Conservation (phyloP, 1,140 invertebrate genomes). For the Bombus consobrinus region DNA sequence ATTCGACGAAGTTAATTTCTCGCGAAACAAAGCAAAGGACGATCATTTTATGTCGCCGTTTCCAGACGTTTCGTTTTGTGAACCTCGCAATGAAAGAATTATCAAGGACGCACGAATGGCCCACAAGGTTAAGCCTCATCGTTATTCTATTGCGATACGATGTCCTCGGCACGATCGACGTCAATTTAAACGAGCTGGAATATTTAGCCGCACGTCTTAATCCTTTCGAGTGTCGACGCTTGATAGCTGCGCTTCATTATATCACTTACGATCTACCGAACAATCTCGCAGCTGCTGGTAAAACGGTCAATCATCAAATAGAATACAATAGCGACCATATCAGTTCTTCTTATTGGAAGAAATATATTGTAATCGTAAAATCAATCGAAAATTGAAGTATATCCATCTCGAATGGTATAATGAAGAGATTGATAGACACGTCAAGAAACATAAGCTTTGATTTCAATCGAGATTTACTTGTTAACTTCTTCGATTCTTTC, state of each 20-base stretch:
- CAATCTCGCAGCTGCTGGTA: constrained; percentile 80
- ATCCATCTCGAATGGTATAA: not conserved
- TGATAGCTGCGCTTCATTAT: constrained; percentile 84
- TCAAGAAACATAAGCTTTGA: not conserved
- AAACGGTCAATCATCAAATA: not conserved
- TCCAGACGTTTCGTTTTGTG: not conserved
- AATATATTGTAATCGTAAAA: not conserved
- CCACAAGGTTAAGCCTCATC: not conserved
- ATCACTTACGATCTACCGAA: constrained; percentile 82
- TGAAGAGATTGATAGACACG: not conserved
- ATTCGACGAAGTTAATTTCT: not conserved
- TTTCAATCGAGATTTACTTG: not conserved
- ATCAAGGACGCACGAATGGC: not conserved
- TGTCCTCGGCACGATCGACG: constrained; percentile 81
- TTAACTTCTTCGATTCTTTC: not conserved
- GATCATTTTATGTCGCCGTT: not conserved
- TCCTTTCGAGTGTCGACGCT: constrained; percentile 82
- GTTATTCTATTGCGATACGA: not conserved
- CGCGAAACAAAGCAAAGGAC: not conserved
- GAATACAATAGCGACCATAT: not conserved
- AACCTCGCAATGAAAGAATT: constrained; percentile 45
- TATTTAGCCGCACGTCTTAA: constrained; percentile 84
- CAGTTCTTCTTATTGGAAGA: not conserved
- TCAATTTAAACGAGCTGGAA: constrained; percentile 83
- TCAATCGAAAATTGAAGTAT: not conserved